Percentiles rank a stretch among this genome's conserved stretches.
Conservation (phyloP, 1,140 invertebrate genomes). For the Eciton burchellii region DNA sequence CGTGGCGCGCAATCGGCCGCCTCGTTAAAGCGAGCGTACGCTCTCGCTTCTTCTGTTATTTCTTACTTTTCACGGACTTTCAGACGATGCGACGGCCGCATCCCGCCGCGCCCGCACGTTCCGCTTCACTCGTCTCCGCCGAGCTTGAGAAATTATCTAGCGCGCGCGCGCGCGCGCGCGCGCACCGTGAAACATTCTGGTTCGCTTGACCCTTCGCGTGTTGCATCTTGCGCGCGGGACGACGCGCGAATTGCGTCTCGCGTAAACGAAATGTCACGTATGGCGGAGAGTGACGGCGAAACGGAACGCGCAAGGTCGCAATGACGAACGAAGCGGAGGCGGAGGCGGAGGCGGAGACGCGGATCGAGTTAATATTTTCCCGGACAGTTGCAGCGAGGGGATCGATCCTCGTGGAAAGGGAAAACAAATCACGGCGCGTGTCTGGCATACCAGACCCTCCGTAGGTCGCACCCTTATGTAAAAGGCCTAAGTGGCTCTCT, state of each 20-base stretch:
- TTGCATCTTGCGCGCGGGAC: too few species aligned
- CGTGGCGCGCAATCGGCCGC: background rate
- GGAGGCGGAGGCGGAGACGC: slow-evolving; percentile 58
- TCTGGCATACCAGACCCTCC: slow-evolving; percentile 83
- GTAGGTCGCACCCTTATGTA: slow-evolving; percentile 83
- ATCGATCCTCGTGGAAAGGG: slow-evolving; percentile 67
- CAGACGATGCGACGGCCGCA: background rate
- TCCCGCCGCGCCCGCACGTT: background rate
- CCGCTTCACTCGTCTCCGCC: background rate
- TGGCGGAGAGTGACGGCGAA: slow-evolving; percentile 14
- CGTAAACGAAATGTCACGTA: background rate
- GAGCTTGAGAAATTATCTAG: background rate
- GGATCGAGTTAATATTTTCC: slow-evolving; percentile 77
- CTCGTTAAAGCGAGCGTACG: slow-evolving; percentile 11
- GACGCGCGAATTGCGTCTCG: background rate
- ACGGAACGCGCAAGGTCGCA: slow-evolving; percentile 32
- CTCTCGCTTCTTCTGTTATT: slow-evolving; percentile 20
- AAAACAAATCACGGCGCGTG: slow-evolving; percentile 84
- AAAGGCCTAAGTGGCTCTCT: slow-evolving; percentile 80
- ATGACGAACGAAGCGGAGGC: too few species aligned
- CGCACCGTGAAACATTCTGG: too few species aligned
- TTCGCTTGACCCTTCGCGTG: too few species aligned
- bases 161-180: too few species aligned
- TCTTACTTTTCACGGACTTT: slow-evolving; percentile 16
- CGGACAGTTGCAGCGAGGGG: slow-evolving; percentile 43